phyloP scores from a whole-genome alignment of 2,888 invertebrate genomes.

The Trachelus tabidus region DNA sequence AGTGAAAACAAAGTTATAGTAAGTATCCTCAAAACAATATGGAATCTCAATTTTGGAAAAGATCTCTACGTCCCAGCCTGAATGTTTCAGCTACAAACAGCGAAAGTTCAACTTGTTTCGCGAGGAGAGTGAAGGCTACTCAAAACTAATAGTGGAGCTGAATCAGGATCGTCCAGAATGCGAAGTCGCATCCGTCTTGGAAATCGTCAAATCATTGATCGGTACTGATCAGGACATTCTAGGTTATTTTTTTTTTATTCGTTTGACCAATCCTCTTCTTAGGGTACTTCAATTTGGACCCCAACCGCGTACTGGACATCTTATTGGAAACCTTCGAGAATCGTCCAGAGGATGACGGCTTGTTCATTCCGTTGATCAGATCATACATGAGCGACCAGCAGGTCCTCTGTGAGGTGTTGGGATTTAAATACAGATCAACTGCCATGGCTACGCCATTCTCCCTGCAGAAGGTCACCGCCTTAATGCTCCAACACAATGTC shows the following conservation, averaged over 20 bases:
- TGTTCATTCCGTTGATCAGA: constrained; percentile 88
- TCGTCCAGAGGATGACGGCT: constrained; percentile 78
- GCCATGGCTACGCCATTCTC: constrained; percentile 80
- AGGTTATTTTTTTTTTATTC: background rate
- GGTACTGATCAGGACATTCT: constrained; percentile 69
- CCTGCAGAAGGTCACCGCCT: constrained; percentile 89
- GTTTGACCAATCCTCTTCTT: constrained; percentile 47
- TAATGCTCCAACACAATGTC: constrained; percentile 88
- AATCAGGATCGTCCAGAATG: constrained; percentile 81
- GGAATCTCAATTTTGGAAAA: background rate
- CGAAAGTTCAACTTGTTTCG: constrained; percentile 98
- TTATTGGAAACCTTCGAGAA: constrained; percentile 97
- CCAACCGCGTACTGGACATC: constrained; percentile 95
- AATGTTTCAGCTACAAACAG: constrained; percentile 91
- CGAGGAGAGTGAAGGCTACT: constrained; percentile 99
- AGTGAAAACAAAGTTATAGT: constrained; percentile 98
- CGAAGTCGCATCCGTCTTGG: constrained; percentile 76
- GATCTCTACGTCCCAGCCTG: constrained; percentile 20
- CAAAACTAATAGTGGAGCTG: constrained; percentile 94
- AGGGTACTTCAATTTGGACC: constrained; percentile 99
- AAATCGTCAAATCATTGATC: constrained; percentile 93
- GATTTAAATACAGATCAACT: constrained; percentile 84
- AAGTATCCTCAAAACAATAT: constrained; percentile 64
- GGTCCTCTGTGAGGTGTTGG: constrained; percentile 93
- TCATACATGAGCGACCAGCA: constrained; percentile 89